Conservation (phyloP, 2,797 vertebrate species). For the Hapalemur alaotrensis region DNA sequence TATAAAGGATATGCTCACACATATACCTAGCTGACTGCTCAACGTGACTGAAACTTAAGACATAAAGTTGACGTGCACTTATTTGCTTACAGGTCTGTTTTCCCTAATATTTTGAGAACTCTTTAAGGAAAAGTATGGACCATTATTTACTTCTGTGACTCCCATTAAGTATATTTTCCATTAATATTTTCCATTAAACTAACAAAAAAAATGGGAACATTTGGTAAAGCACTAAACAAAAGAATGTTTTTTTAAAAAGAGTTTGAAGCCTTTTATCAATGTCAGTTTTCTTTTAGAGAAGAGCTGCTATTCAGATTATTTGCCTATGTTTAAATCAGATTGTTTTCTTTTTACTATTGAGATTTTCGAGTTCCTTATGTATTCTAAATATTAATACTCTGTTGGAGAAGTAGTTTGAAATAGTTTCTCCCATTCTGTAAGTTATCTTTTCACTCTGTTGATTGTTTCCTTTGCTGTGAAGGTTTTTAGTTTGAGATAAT, state of each 20-base stretch:
- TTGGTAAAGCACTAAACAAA: background rate
- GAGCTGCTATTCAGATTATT: background rate
- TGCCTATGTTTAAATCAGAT: background rate
- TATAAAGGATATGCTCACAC: background rate
- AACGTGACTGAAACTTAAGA: background rate
- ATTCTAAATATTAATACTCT: background rate
- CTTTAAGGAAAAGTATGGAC: background rate
- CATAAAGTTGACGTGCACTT: background rate
- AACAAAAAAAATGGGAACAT: background rate
- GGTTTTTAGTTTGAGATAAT: background rate
- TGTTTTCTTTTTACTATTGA: background rate
- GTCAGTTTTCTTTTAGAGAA: background rate
- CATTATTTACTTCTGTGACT: background rate
- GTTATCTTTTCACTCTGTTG: background rate
- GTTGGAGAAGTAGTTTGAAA: background rate
- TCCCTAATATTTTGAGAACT: background rate
- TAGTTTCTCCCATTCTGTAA: background rate
- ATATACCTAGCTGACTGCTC: background rate
- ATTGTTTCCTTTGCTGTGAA: background rate
- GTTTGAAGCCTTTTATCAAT: background rate
- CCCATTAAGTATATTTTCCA: background rate
- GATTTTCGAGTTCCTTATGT: background rate
- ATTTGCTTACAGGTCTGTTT: background rate
- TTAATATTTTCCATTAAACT: background rate
- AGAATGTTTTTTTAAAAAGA: background rate